Base-by-base conservation (phyloP, 2,797 vertebrate species). In the Enteromius unitaeniatus region DNA sequence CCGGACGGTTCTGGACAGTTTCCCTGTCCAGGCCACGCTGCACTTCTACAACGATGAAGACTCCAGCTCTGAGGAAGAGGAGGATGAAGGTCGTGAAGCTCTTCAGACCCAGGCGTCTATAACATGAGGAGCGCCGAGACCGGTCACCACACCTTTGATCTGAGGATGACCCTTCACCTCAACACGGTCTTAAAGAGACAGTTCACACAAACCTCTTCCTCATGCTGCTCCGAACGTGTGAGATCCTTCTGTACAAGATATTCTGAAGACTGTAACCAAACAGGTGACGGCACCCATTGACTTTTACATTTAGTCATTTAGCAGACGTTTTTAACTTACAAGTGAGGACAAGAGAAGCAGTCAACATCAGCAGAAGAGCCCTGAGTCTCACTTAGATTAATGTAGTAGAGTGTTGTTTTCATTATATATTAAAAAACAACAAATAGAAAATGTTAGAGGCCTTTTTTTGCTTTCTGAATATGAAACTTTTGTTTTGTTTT, bases 21-120 rank as follows among this genome's bases (percentile, higher is more conserved):
- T 96, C 89, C 95, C 95, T 0, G 93, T 95, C 1, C 96, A 96
- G 85, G 95, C 95, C 85, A 96, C 96, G 2, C 92, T 96, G 78
- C 93, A 96, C 78, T 96, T 96, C 90, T 96, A 96, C 88, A 92
- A 95, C 0, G 96, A 96, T 1, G 81, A 82, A 28, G 92, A 93
- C 0, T 88, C 92, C 0, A 87, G 90, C 31, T 91, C 93, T 0
- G 95, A 95, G 23, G 91, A 93, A 0, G 94, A 94, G 6, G 91
- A 91, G 13, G 87, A 74, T 40, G 72, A 34, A 34, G 3, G 4
- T 11, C 42, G 4, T 5, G 47, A 49, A 72, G 5, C 10, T 21
- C 37, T 31, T 42, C 21, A 62, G 14, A 49, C 21, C 21, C 70
- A 17, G 8, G 17, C 2, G 2, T 58, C 7, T 42, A 8, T 28